Base-by-base conservation (phyloP, 2,797 vertebrate genomes). In the Smutsia gigantea region DNA sequence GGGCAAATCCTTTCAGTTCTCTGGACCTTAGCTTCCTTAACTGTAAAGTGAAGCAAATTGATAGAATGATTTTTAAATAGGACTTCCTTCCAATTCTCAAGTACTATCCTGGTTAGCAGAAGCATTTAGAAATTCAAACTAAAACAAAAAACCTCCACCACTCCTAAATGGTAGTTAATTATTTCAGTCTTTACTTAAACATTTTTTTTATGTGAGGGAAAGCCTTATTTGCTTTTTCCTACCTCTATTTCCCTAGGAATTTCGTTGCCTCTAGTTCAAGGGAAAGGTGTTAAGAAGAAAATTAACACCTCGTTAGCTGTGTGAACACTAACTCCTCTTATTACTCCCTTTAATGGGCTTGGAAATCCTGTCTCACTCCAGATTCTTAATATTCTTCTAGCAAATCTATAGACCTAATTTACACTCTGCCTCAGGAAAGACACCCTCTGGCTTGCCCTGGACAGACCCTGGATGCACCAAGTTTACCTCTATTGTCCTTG, bases 211-310 rank as follows among this genome's bases (percentile, higher is more conserved):
- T 53, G 84, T 69, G 39, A 63, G 34, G 34, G 61, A 68, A 86
- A 79, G 57, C 78, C 39, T 15, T 46, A 46, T 97, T 92, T 55
- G n/a, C 37, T 94, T 77, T 90, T 49, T 25, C 34, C n/a, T 57
- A 87, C 68, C 72, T 81, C 78, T 75, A 1, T 96, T 78, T 94
- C 46, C n/a, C 71, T 51, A 59, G 83, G 63, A 94, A 93, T 91
- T 94, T 89, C 66, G 77, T 77, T 79, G 55, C 87, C 74, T 95
- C 8, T 64, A 42, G 74, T 85, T 96, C 46, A 64, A 66, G 72
- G 59, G 68, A 90, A 93, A 79, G n/a, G 83, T 95, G 87, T 97
- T 94, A 97, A 87, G 72, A 55, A 91, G 82, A 72, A 97, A 89
- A 78, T 97, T 90, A 95, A 61, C 75, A 63, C 66, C 53, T 93